phyloP scores from a whole-genome alignment of 2,797 vertebrate genomes.

The Carduelis carduelis region DNA sequence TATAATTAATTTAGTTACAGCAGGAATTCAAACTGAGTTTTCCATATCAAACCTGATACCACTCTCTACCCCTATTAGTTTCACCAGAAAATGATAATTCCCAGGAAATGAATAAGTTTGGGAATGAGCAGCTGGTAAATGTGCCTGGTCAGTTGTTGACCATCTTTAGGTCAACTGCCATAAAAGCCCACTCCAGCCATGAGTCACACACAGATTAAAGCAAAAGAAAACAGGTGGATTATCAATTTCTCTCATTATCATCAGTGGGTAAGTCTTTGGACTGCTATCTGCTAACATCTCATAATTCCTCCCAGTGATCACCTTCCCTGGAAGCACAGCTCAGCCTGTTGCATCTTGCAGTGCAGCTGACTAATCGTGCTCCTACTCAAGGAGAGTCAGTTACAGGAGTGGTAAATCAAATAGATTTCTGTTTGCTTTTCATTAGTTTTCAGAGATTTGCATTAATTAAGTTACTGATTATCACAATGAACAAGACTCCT shows the following conservation, averaged over 20 bases:
- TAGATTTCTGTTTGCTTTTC: conserved; percentile 47
- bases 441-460: conserved; percentile 35
- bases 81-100: neutral
- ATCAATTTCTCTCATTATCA: neutral
- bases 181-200: neutral
- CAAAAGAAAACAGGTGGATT: neutral
- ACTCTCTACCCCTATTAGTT: neutral
- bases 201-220: neutral
- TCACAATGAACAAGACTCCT: conserved; percentile 19
- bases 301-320: neutral
- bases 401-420: conserved; percentile 54
- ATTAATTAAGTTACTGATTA: conserved; percentile 52
- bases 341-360: conserved; percentile 33
- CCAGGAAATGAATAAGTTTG: neutral
- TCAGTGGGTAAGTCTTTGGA: neutral
- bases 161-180: neutral
- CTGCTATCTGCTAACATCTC: neutral
- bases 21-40: neutral
- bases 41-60: neutral
- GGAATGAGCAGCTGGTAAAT: neutral
- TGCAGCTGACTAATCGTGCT: neutral
- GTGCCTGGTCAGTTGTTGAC: neutral
- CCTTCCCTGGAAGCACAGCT: neutral
- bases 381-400: neutral
- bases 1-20: neutral